Evolutionary conservation across 1,140 invertebrate genomes (phyloP).

Genomic region (Drosophila azteca): DNA sequence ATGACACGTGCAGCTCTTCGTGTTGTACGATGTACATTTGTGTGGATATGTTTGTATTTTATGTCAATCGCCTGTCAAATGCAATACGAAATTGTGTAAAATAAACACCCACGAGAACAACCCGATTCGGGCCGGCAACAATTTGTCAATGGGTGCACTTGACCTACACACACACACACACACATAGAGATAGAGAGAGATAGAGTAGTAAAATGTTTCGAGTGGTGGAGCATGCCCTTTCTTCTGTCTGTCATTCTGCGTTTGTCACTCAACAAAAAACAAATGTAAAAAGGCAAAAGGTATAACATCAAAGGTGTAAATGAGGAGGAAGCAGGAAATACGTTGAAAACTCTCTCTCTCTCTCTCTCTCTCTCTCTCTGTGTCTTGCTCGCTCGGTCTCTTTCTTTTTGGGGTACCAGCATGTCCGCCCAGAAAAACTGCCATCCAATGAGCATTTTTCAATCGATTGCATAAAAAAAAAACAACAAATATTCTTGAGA

Average conservation of each 20-base stretch:
- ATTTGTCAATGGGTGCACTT: conserved; percentile 74
- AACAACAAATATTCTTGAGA: too few species aligned
- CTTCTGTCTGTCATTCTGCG: background rate
- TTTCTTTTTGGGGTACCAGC: too few species aligned
- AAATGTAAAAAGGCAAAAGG: conserved; percentile 6
- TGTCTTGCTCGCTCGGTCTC: too few species aligned
- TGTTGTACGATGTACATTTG: conserved; percentile 14
- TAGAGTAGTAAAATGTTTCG: conserved; percentile 2
- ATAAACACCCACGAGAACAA: conserved; percentile 28
- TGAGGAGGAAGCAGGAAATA: too few species aligned
- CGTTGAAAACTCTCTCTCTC: too few species aligned
- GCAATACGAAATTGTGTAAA: conserved; percentile 60
- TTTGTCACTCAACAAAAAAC: conserved; percentile 1
- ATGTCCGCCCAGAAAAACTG: too few species aligned
- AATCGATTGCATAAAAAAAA: too few species aligned
- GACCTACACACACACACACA: conserved; percentile 55
- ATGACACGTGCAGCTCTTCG: conserved; percentile 8
- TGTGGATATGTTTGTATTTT: conserved; percentile 40
- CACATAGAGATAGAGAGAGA: background rate
- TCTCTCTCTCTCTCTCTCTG: too few species aligned
- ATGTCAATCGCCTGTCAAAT: conserved; percentile 72
- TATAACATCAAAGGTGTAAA: background rate
- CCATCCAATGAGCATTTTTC: too few species aligned
- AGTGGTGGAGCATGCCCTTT: background rate
- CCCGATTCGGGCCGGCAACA: conserved; percentile 51